Base-by-base conservation (phyloP, 2,888 invertebrate genomes). In the Coelopa pilipes region DNA sequence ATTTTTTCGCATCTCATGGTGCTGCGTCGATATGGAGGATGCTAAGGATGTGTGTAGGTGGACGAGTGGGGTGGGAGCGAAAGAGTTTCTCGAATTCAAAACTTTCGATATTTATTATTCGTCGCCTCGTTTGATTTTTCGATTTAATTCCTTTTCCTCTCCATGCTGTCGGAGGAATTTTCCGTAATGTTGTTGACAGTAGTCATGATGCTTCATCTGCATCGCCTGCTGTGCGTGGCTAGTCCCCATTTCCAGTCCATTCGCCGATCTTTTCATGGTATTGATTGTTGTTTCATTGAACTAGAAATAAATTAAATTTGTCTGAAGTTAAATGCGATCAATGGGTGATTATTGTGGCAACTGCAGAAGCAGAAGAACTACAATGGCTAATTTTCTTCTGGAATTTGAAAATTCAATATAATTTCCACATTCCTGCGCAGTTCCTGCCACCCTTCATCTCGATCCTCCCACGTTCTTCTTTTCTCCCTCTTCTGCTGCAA, bases 81-180 rank as follows among this genome's bases (percentile, higher is more conserved):
- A 63, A 19, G 62, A 50, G 62, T 63, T 62, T 15, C 19, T 71
- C 21, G 63, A 72, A 63, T 46, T 34, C 72, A 57, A 45, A 66
- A 57, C 46, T 62, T 72, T 45, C 72, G 34, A 66, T 45, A 66
- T 66, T 57, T 72, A 66, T 72, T 72, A 67, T 67, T 72, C 72
- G 72, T 72, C 72, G 72, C 66, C 66, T 46, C 21, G 49, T 0
- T 62, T 62, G 17, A 15, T 66, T 47, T 21, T 49, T 60, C 13
- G 5, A 10, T 7, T 45, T 3, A 21, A 59, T 59, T 59, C 21
- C 17, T 21, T 24, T n/a, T 60, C 15, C 21, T 46, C 46, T 65
- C 13, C 21, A 47, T 19, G 17, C 11, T 65, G 11, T 70, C 49
- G 60, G 19, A 47, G 50, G 49, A 70, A 70, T 70, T 71, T n/a